Evolutionary conservation across 2,888 invertebrate species (phyloP).

Genomic region (Enchytraeus crypticus): DNA sequence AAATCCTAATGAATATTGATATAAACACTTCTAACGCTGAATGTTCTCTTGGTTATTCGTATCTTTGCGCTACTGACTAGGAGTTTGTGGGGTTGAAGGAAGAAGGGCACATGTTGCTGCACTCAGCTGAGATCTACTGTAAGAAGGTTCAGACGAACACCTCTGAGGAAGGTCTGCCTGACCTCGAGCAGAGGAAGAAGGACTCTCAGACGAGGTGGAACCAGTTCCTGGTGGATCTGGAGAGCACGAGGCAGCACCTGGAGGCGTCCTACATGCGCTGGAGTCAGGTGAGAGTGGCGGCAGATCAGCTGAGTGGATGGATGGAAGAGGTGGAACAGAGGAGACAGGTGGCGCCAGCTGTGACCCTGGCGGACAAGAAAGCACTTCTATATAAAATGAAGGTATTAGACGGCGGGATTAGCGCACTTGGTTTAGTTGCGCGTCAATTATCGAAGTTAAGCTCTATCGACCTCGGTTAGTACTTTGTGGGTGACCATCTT

Average conservation of each 20-base stretch:
- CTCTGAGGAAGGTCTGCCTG: slow-evolving; percentile 76
- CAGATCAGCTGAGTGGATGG: slow-evolving; percentile 91
- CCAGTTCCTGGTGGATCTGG: slow-evolving; percentile 72
- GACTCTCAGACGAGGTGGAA: slow-evolving; percentile 85
- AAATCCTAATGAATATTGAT: too few relatives aligned
- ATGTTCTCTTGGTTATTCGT: too few relatives aligned
- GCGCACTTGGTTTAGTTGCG: too few relatives aligned
- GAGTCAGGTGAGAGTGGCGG: slow-evolving; percentile 80
- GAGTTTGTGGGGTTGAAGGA: slow-evolving; percentile 83
- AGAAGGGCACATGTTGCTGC: slow-evolving; percentile 79
- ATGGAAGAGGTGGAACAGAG: slow-evolving; percentile 85
- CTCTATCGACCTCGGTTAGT: too few relatives aligned
- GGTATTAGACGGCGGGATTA: too few relatives aligned
- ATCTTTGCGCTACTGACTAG: too few relatives aligned
- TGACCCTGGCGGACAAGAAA: slow-evolving; percentile 43
- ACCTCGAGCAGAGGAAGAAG: slow-evolving; percentile 72
- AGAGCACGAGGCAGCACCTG: slow-evolving; percentile 75
- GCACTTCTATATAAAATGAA: slow-evolving; percentile 42
- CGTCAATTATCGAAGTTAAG: too few relatives aligned
- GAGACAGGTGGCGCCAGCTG: slow-evolving; percentile 39
- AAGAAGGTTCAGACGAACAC: slow-evolving; percentile 85
- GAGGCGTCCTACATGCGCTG: slow-evolving; percentile 85
- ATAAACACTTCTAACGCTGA: too few relatives aligned
- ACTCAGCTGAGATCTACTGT: slow-evolving; percentile 77
- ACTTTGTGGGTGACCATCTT: too few relatives aligned